These are phyloP conservation scores for Calephelis virginiensis DNA, from an alignment of 1,140 invertebrate species.

Conservation along the genomic window DNA sequence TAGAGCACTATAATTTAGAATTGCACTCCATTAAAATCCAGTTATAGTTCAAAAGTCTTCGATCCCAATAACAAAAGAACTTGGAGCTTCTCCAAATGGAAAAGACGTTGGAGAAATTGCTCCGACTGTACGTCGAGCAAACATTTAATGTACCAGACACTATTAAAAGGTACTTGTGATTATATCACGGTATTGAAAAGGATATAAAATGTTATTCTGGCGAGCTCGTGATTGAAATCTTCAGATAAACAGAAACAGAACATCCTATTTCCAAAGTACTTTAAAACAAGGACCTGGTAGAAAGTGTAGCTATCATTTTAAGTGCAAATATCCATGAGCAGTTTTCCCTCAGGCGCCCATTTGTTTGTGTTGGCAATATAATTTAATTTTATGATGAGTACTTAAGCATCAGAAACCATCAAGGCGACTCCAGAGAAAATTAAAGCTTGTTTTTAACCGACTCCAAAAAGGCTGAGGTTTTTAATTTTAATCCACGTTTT, in stretches of 20 bases:
- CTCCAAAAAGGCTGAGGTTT: too few species aligned
- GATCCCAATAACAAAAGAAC: slow-evolving; percentile 62
- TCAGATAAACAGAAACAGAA: background rate
- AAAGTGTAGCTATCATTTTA: too few species aligned
- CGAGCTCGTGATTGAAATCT: slow-evolving; percentile 7
- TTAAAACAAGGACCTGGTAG: too few species aligned
- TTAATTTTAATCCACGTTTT: too few species aligned
- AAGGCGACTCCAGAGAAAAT: too few species aligned
- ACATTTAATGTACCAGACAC: slow-evolving; percentile 47
- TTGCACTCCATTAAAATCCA: slow-evolving; percentile 31
- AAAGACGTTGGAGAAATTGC: slow-evolving; percentile 57
- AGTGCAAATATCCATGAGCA: too few species aligned
- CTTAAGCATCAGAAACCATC: too few species aligned
- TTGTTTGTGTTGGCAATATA: too few species aligned
- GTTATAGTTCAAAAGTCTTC: slow-evolving; percentile 41
- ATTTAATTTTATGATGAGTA: too few species aligned
- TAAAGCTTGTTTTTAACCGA: too few species aligned
- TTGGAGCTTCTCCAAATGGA: slow-evolving; percentile 67
- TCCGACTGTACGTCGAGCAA: slow-evolving; percentile 43
- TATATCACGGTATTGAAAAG: slow-evolving; percentile 31
- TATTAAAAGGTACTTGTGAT: slow-evolving; percentile 53
- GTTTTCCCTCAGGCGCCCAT: too few species aligned
- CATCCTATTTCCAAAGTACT: background rate
- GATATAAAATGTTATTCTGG: slow-evolving; percentile 17
- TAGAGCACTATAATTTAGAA: slow-evolving; percentile 18